Percentiles rank a stretch among this genome's conserved stretches.
These are phyloP conservation scores for Lepus townsendii DNA, from an alignment of 2,797 vertebrate species.

Conservation along the genomic window DNA sequence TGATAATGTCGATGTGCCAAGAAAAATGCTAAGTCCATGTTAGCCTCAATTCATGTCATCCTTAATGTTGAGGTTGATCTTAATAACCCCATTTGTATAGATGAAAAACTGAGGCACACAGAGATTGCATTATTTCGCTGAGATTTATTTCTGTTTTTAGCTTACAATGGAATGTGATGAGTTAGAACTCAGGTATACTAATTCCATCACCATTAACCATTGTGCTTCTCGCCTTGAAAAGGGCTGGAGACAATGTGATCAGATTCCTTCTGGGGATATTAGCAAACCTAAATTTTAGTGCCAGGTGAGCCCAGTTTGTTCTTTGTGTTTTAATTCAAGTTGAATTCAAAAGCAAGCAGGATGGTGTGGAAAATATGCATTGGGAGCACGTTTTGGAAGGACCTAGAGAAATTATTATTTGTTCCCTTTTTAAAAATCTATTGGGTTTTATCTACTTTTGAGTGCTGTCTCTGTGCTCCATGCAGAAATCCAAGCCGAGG, in stretches of 20 bases:
- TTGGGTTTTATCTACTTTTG: neutral
- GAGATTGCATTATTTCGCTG: neutral
- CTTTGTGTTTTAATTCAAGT: neutral
- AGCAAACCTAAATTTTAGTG: neutral
- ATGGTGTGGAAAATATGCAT: neutral
- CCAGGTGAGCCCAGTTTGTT: neutral
- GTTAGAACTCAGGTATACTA: neutral
- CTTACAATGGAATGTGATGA: neutral
- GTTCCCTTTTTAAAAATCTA: neutral
- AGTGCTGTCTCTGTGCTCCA: neutral
- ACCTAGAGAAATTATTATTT: neutral
- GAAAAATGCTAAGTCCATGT: neutral
- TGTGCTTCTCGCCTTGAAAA: neutral
- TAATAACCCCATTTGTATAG: neutral
- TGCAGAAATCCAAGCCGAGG: neutral
- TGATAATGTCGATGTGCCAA: neutral
- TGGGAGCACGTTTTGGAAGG: neutral
- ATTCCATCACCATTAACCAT: neutral
- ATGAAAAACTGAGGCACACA: neutral
- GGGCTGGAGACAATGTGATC: neutral
- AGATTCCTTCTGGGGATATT: neutral
- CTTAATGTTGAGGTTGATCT: neutral
- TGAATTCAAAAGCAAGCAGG: neutral
- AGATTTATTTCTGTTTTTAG: conserved; percentile 36
- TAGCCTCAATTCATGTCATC: neutral